Evolutionary conservation across 2,888 invertebrate species (phyloP).

Genomic region (Dryocosmus kuriphilus): DNA sequence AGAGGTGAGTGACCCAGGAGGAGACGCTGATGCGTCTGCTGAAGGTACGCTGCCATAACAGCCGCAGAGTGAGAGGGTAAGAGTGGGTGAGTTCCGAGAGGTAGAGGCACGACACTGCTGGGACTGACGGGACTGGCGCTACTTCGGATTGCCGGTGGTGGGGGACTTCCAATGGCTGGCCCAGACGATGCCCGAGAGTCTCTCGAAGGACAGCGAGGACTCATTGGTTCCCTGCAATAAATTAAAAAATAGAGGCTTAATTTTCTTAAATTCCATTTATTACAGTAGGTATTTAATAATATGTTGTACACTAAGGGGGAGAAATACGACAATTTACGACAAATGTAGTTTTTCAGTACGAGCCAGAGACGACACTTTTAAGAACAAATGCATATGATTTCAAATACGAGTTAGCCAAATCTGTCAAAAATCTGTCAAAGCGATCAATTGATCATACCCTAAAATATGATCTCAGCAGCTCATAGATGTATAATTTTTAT

Average conservation of each 20-base stretch:
- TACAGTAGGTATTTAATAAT: no score
- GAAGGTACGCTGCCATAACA: conserved; percentile 87
- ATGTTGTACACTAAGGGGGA: no score
- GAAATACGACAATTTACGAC: no score
- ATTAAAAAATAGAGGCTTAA: conserved; percentile 52
- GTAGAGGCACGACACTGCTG: conserved; percentile 83
- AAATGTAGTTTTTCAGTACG: no score
- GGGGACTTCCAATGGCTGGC: conserved; percentile 86
- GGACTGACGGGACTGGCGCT: conserved; percentile 82
- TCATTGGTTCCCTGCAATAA: conserved; percentile 86
- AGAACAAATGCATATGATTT: no score
- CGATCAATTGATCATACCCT: no score
- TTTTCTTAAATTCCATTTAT: no score
- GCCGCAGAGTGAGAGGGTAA: conserved; percentile 90
- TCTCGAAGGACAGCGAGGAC: conserved; percentile 90
- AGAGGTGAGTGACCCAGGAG: conserved; percentile 83
- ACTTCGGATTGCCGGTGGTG: conserved; percentile 80
- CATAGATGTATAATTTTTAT: no score
- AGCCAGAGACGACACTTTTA: no score
- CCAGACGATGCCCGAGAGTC: conserved; percentile 85
- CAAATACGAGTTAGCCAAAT: no score
- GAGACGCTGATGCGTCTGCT: conserved; percentile 86
- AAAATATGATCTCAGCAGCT: no score
- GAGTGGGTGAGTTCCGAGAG: conserved; percentile 83
- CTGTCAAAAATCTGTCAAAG: no score